These are phyloP conservation scores for Ditula angustiorana DNA, from an alignment of 2,888 invertebrate species.

Conservation along the genomic window DNA sequence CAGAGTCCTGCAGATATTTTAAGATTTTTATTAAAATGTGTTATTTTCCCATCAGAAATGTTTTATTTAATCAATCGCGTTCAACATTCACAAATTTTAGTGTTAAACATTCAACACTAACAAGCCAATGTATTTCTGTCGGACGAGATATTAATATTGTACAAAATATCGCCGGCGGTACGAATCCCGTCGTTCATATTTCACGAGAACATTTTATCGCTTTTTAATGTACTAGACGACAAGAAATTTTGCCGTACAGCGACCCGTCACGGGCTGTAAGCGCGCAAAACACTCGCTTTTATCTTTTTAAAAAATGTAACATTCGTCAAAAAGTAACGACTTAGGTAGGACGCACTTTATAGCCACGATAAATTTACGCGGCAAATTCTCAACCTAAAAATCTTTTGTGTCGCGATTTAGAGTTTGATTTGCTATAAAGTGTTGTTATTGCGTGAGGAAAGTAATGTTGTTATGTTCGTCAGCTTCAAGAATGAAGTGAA, in stretches of 20 bases:
- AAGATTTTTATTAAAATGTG: not conserved
- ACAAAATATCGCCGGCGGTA: slow-evolving; percentile 52
- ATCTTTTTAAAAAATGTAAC: slow-evolving; percentile 61
- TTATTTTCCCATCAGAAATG: too few relatives aligned
- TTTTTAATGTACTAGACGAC: slow-evolving; percentile 75
- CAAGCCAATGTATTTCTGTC: slow-evolving; percentile 50
- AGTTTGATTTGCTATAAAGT: slow-evolving; percentile 42
- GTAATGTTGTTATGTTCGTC: slow-evolving; percentile 19
- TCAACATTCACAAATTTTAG: slow-evolving; percentile 10
- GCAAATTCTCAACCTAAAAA: slow-evolving; percentile 51
- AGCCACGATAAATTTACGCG: slow-evolving; percentile 52
- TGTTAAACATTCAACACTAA: slow-evolving; percentile 16
- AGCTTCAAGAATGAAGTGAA: slow-evolving; percentile 52
- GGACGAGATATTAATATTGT: slow-evolving; percentile 57
- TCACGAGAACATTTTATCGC: slow-evolving; percentile 66
- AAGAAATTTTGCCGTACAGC: slow-evolving; percentile 60
- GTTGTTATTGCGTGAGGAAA: slow-evolving; percentile 21
- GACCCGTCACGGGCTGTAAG: slow-evolving; percentile 67
- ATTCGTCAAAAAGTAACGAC: slow-evolving; percentile 64
- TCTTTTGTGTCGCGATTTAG: slow-evolving; percentile 44
- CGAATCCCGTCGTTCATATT: slow-evolving; percentile 51
- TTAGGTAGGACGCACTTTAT: slow-evolving; percentile 41
- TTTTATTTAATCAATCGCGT: not conserved
- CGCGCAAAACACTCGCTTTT: slow-evolving; percentile 60
- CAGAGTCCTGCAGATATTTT: not conserved